A percentile compares a stretch with the other conserved stretches of the same genome.
Conservation (phyloP, 2,797 vertebrate species). For the Strix occidentalis region DNA sequence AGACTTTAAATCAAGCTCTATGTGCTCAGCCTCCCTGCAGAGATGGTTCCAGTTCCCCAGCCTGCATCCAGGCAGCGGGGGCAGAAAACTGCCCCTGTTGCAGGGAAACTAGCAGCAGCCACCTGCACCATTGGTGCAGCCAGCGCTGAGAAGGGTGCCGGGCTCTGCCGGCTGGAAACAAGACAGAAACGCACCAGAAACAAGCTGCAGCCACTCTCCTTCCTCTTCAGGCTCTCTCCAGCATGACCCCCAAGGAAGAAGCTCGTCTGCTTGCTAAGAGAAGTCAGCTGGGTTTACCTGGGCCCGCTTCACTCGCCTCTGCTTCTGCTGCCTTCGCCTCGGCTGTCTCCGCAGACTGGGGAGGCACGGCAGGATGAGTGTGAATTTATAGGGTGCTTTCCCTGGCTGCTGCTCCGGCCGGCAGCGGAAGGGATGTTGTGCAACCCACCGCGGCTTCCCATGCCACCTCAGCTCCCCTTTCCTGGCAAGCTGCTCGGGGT, state of each 20-base stretch:
- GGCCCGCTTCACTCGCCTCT: fast-evolving
- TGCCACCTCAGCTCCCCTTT: fast-evolving
- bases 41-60: not conserved
- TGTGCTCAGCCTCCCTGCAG: fast-evolving
- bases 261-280: fast-evolving
- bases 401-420: fast-evolving
- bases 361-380: fast-evolving
- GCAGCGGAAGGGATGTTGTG: slow-evolving; percentile 13
- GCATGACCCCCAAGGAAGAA: not conserved
- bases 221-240: not conserved
- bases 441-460: not conserved
- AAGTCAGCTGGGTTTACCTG: not conserved
- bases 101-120: not conserved
- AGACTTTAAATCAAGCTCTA: not conserved
- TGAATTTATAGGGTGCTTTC: not conserved
- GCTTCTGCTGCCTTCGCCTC: not conserved
- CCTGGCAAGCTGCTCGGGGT: not conserved
- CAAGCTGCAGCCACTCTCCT: not conserved
- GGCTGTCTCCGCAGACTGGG: not conserved
- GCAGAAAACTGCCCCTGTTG: not conserved
- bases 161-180: fast-evolving
- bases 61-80: not conserved
- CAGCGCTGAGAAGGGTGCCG: fast-evolving
- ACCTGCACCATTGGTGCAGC: fast-evolving
- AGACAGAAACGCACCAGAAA: not conserved